A percentile compares a stretch with the other conserved stretches of the same genome.
These are phyloP conservation scores for Catagonus wagneri DNA, from an alignment of 2,113 vertebrate genomes.

Conservation along the genomic window DNA sequence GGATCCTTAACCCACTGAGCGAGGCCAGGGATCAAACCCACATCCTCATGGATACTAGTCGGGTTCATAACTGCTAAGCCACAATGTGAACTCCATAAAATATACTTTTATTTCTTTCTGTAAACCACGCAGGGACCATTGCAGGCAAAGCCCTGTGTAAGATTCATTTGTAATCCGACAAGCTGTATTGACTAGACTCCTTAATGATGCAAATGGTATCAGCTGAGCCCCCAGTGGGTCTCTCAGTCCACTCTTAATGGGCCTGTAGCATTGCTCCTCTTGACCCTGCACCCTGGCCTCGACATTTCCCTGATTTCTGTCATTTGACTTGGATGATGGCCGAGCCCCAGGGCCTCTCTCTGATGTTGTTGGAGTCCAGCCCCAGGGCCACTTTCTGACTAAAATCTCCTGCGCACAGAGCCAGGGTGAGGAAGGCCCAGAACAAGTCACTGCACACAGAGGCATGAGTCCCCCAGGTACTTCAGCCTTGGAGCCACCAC, in stretches of 20 bases:
- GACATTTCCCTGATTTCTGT: neutral
- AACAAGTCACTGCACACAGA: fast-evolving
- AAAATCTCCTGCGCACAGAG: neutral
- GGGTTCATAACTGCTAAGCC: too few species aligned
- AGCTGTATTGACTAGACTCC: neutral
- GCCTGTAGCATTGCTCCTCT: neutral
- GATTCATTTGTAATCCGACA: fast-evolving
- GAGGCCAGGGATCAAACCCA: too few species aligned
- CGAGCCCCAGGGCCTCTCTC: too few species aligned
- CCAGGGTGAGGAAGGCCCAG: neutral
- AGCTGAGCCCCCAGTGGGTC: fast-evolving
- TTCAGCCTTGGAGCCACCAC: neutral
- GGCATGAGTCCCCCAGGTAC: neutral
- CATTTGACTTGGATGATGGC: neutral
- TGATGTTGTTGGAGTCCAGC: neutral
- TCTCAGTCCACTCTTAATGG: fast-evolving
- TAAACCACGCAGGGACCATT: fast-evolving
- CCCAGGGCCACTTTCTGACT: neutral
- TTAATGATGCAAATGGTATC: fast-evolving
- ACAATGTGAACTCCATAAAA: too few species aligned
- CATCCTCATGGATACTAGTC: too few species aligned
- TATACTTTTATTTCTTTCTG: too few species aligned
- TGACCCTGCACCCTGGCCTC: fast-evolving
- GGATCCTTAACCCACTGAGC: too few species aligned
- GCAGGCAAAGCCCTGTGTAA: fast-evolving